Base-by-base conservation (phyloP, 2,888 invertebrate species). In the Hyposoter didymator region DNA sequence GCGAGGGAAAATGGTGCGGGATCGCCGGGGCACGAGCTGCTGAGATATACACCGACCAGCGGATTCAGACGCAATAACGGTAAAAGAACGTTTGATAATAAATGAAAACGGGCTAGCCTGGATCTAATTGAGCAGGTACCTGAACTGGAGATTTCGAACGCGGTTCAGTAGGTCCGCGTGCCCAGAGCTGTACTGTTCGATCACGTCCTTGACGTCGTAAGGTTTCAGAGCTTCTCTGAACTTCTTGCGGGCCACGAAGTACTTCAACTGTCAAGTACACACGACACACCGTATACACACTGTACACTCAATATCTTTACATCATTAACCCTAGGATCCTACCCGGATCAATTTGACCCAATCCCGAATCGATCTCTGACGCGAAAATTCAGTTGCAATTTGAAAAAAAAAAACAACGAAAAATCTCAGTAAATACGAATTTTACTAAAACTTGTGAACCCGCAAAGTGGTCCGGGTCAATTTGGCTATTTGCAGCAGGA, bases 201-300 rank as follows among this genome's bases (percentile, higher is more conserved):
- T 98, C 94, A 98, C 98, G 95, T 98, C 98, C 95, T 98, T 98
- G 93, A 98, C 98, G 95, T 98, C 98, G 95, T 98, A 98, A 89
- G 98, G 98, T 95, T 98, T 97, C 94, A 98, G 95, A 92, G 98
- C 98, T 95, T 98, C 98, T 95, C 97, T 97, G 96, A 98, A 98
- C 95, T 98, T 97, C 95, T 97, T 96, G 94, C 98, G 96, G 94
- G 98, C 97, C 94, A 98, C 97, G 95, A 98, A 97, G 95, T 98
- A 97, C 95, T 97, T 97, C 94, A 98, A 96, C 96, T 96, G 89
- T 86, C 89, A 89, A 89, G 87, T 87, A 88, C 88, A 88, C 87
- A 84, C 90, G 88, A 90, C 85, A 88, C 78, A 85, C 86, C 87
- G 88, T 82, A 59, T 59, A 84, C 82, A 84, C 78, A 83, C 78